These are phyloP conservation scores for Narcine bancroftii DNA, from an alignment of 2,113 vertebrate species.

Conservation along the genomic window DNA sequence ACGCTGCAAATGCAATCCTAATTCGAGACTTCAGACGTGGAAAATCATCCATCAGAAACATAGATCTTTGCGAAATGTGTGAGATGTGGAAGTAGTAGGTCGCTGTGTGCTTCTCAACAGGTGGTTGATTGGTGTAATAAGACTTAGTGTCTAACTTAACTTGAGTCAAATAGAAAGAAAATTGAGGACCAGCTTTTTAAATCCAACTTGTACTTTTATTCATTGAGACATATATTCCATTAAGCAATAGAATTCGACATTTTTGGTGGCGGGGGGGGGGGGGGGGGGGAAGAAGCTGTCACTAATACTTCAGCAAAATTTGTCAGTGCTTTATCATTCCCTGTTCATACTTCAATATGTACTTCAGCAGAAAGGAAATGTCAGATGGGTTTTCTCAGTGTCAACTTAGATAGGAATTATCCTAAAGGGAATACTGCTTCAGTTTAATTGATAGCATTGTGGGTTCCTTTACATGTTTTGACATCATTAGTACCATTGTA, in stretches of 20 bases:
- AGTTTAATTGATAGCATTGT: slow-evolving; percentile 5
- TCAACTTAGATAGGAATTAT: slow-evolving; percentile 24
- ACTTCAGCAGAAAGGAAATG: slow-evolving; percentile 1
- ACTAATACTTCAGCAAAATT: slow-evolving; percentile 9
- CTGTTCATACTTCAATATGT: slow-evolving; percentile 18
- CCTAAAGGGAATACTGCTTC: slow-evolving; percentile 24
- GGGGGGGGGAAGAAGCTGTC: not conserved
- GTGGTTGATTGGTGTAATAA: not conserved
- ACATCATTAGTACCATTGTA: slow-evolving; percentile 24
- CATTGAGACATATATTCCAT: not conserved
- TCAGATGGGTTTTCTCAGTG: slow-evolving; percentile 13
- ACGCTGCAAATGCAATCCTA: not conserved
- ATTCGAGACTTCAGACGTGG: not conserved
- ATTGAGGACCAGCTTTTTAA: not conserved
- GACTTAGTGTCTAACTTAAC: not conserved
- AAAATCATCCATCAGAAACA: not conserved
- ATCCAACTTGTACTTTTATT: not conserved
- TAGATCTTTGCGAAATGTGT: not conserved
- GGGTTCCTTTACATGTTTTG: slow-evolving; percentile 5
- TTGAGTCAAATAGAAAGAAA: not conserved
- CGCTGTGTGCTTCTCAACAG: not conserved
- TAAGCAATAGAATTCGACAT: not conserved
- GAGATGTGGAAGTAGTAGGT: not conserved
- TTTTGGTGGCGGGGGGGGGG: no score
- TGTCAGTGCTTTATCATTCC: not conserved